phyloP scores from a whole-genome alignment of 2,113 vertebrate species.

The Amazona guildingii region DNA sequence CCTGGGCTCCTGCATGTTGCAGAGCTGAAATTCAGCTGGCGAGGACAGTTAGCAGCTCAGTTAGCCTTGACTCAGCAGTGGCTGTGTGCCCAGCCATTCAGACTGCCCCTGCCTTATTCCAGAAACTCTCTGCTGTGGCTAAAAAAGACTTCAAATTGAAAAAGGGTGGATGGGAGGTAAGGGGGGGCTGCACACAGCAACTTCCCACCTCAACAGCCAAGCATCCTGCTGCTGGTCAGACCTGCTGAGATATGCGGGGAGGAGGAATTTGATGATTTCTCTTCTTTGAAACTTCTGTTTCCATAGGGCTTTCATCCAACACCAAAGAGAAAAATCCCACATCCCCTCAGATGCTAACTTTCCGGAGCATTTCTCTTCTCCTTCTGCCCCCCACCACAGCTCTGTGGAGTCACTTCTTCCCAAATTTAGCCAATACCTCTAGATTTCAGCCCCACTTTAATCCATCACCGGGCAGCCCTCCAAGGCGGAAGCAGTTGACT shows the following conservation, averaged over 20 bases:
- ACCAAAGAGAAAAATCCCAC: not conserved
- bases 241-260: not conserved
- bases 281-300: not conserved
- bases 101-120: not conserved
- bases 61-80: conserved; percentile 57
- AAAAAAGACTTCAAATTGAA: not conserved
- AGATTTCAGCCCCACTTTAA: not conserved
- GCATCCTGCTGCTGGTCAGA: conserved; percentile 12
- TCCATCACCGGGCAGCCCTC: not conserved
- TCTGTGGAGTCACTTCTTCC: not conserved
- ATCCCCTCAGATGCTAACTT: not conserved
- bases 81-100: not conserved
- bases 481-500: not conserved
- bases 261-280: conserved; percentile 19
- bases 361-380: not conserved
- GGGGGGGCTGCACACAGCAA: not conserved
- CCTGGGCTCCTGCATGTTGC: not conserved
- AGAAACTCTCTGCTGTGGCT: not conserved
- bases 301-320: not conserved
- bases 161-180: not conserved
- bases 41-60: not conserved
- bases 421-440: not conserved
- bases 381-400: not conserved
- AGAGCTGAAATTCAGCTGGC: not conserved
- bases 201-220: not conserved